Conservation (phyloP, 2,113 vertebrate species). For the Nesoenas mayeri region DNA sequence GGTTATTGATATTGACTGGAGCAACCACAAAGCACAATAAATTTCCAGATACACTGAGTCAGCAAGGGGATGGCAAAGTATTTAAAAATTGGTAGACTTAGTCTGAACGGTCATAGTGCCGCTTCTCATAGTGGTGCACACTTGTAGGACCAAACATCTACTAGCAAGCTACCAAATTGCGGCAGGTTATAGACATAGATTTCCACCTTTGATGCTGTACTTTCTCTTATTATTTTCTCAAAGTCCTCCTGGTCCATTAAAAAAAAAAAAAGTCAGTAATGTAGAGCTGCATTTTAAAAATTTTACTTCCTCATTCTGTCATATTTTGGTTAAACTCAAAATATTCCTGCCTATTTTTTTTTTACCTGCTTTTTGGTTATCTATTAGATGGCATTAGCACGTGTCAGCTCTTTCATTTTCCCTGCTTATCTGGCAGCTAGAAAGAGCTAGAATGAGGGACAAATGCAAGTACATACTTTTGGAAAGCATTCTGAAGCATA, state of each 20-base stretch:
- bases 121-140: neutral
- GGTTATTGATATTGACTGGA: neutral
- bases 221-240: neutral
- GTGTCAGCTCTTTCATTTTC: constrained; percentile 31
- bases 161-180: neutral
- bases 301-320: neutral
- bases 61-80: neutral
- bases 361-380: constrained; percentile 10
- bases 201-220: neutral
- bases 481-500: constrained; percentile 63
- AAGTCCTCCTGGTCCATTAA: neutral
- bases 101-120: neutral
- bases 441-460: constrained; percentile 35
- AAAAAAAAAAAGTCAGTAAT: neutral
- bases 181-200: neutral
- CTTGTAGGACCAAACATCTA: neutral
- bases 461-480: constrained; percentile 39
- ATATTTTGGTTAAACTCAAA: constrained; percentile 29
- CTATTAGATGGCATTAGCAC: constrained; percentile 51
- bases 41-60: neutral
- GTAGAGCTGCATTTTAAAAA: neutral
- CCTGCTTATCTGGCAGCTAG: constrained; percentile 34
- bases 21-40: neutral
- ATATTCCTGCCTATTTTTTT: neutral
- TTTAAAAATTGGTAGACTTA: neutral